Percentiles rank a stretch among this genome's conserved stretches.
Evolutionary conservation across 2,888 invertebrate species (phyloP).

Genomic region (Therioaphis trifolii): DNA sequence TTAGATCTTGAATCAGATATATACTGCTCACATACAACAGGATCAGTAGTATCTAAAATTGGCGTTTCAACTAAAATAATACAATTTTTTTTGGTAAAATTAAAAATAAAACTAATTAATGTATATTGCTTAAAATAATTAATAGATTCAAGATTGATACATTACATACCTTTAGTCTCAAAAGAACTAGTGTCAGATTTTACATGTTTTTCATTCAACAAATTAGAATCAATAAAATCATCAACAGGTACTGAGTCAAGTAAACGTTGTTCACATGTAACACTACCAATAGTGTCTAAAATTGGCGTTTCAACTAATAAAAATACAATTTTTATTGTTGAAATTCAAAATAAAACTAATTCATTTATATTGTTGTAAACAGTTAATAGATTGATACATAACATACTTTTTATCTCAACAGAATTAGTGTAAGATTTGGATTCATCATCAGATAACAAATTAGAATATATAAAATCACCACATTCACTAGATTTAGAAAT

Average conservation of each 20-base stretch:
- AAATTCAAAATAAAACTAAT: neutral
- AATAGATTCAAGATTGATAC: too few species aligned
- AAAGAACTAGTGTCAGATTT: neutral
- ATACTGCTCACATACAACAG: too few species aligned
- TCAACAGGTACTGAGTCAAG: neutral
- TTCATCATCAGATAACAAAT: neutral
- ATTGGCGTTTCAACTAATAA: neutral
- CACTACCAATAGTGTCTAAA: neutral
- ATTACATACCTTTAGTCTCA: neutral
- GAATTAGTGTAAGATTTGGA: neutral
- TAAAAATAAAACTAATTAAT: neutral
- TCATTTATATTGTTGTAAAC: neutral
- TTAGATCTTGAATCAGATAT: too few species aligned
- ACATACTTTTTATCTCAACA: neutral
- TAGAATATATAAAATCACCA: neutral
- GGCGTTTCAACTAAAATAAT: too few species aligned
- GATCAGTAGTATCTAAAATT: too few species aligned
- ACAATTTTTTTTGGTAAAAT: too few species aligned
- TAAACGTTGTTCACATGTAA: neutral
- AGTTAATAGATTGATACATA: neutral
- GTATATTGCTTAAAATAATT: neutral
- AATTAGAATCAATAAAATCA: neutral
- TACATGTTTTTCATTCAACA: neutral
- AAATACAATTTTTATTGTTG: neutral
- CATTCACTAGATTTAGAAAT: neutral